Evolutionary conservation across 2,113 vertebrate species (phyloP).

Genomic region (Catagonus wagneri): DNA sequence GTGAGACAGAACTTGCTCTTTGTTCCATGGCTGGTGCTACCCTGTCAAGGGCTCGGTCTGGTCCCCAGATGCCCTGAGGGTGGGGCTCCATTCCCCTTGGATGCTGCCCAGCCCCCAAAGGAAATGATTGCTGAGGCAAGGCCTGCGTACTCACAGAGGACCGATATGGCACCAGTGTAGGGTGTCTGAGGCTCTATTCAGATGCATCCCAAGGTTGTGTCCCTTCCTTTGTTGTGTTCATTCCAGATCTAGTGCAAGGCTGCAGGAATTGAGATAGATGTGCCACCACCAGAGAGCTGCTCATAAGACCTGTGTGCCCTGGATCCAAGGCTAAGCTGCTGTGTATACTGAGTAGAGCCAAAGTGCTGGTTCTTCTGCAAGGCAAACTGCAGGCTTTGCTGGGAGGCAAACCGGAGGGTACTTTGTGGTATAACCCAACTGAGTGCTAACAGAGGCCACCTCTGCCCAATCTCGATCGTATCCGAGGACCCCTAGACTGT

Average conservation of each 20-base stretch:
- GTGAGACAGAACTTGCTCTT: not conserved
- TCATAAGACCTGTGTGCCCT: not conserved
- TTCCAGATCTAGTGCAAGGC: not conserved
- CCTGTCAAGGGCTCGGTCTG: not conserved
- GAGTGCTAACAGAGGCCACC: not conserved
- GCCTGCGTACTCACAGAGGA: not conserved
- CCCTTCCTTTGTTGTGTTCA: not conserved
- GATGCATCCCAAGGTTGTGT: not conserved
- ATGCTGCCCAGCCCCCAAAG: not conserved
- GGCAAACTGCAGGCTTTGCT: not conserved
- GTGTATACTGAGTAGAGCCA: not conserved
- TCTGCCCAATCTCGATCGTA: not conserved
- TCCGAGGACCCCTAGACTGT: not conserved
- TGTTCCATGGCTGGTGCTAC: not conserved
- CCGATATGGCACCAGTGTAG: not conserved
- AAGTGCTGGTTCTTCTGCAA: not conserved
- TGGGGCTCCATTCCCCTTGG: not conserved
- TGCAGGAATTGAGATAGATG: not conserved
- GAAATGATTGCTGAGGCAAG: not conserved
- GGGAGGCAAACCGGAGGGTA: not conserved
- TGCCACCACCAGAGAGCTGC: not conserved
- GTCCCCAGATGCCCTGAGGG: not conserved
- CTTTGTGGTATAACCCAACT: not conserved
- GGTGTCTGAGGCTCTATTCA: not conserved
- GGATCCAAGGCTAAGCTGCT: not conserved